phyloP scores from a whole-genome alignment of 2,113 vertebrate genomes.

The Cardinalis cardinalis region DNA sequence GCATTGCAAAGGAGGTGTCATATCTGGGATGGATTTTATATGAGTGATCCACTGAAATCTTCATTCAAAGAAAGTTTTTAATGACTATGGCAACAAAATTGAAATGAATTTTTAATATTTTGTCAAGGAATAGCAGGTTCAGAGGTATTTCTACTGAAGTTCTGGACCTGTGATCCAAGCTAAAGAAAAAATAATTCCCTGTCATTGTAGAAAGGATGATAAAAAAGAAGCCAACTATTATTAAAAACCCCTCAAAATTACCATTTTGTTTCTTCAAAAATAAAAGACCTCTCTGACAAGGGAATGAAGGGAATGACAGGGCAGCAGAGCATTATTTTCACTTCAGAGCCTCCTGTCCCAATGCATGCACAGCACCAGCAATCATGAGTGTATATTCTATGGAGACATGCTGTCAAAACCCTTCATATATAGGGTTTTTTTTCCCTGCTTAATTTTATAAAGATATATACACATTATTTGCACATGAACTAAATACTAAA shows the following conservation, averaged over 20 bases:
- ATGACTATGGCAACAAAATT: neutral
- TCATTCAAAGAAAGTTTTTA: neutral
- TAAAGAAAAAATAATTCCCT: neutral
- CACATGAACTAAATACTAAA: neutral
- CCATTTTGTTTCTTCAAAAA: neutral
- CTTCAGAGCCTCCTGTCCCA: neutral
- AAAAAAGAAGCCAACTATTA: neutral
- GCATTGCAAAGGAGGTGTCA: neutral
- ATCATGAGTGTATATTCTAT: neutral
- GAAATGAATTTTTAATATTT: neutral
- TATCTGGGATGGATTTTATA: neutral
- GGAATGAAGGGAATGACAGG: neutral
- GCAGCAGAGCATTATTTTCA: neutral
- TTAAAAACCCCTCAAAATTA: neutral
- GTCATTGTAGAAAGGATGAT: neutral
- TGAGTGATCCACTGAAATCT: neutral
- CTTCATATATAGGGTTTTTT: rapidly evolving
- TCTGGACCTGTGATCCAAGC: neutral
- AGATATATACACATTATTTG: neutral
- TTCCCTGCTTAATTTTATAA: neutral
- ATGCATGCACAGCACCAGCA: neutral
- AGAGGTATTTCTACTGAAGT: neutral
- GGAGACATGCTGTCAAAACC: neutral
- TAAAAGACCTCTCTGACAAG: neutral
- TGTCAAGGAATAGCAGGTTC: neutral